Evolutionary conservation across 2,888 invertebrate genomes (phyloP), one percentile per base, ranked within the genome.

Genomic region (Bhutanitis thaidina): DNA sequence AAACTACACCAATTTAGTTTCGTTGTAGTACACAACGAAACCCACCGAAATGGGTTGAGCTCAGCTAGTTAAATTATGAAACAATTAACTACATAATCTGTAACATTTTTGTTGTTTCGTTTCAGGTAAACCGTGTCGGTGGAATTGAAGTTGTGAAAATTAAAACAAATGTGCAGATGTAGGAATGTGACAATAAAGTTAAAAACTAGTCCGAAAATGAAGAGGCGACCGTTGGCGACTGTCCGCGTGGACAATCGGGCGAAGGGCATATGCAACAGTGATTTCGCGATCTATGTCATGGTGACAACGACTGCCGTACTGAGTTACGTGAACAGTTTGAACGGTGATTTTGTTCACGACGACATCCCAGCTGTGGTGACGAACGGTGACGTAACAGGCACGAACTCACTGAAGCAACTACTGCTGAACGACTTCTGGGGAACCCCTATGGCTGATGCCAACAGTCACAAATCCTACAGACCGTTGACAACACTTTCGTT

Each of bases 361-460:
- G 96, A 97, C 74, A 93, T 96, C 58, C 95, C 95, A 52, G 96
- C 96, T 29, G 93, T 97, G 49, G 93, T 93, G 67, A 92, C 93
- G 53, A 97, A 96, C 77, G 93, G 92, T 67, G 96, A 97, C 78
- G 96, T 96, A 54, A 86, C 92, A 8, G 95, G 94, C 0, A 80
- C 90, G 27, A 93, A 91, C 51, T 88, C 93, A 3, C 66, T 95
- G 67, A 83, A 83, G 60, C 92, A 93, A 63, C 80, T 95, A 60
- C 92, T 95, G 65, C 77, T 91, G 70, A 93, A 96, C 67, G 97
- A 97, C 77, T 97, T 96, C 77, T 97, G 96, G 97, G 96, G 96
- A 0, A 94, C 93, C 54, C 93, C 95, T 29, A 95, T 97, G 94
- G 91, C 92, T 39, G 94, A 95, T 72, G 88, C 91, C 40, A 92